Evolutionary conservation across 2,888 invertebrate species (phyloP), one percentile per base, ranked within the genome.

Genomic region (Oscheius sp.): DNA sequence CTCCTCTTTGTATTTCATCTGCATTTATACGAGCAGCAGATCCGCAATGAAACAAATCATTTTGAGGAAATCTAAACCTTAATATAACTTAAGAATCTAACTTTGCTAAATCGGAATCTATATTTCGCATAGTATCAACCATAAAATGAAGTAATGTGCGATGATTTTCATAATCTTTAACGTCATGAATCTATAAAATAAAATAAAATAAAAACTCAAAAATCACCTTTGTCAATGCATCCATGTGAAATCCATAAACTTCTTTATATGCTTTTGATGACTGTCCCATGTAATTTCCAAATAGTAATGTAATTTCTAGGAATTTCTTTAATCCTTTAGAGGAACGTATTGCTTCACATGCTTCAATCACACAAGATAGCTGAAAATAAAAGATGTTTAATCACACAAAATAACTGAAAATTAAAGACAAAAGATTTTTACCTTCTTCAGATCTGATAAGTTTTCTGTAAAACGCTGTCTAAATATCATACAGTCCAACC

Each of bases 271-370:
- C 70, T 0, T 93, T 95, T 86, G 95, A 95, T 83, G 92, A 92
- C 6, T 94, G 93, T 0, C 95, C 95, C 93, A 98, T 94, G 85
- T 93, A 95, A 88, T 98, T 98, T 2, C 97, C 97, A 24, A 96
- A 89, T 12, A 95, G 87, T 0, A 98, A 89, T 70, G 97, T 90
- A 0, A 97, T 88, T 87, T 96, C 94, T 14, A 98, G 87, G 57
- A 98, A 91, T 86, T 91, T 92, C 0, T 92, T 92, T 87, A 98
- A 95, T 85, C 94, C 95, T 75, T 91, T 91, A 83, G 74, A 78
- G n/a, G 57, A 38, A 28, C 70, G 33, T 8, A 78, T 49, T 61
- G 80, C 77, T 36, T 80, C 80, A 82, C 96, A 95, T 0, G 96
- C 96, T 0, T 94, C 94, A 1, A 94, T 94, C 0, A 93, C 94